Evolutionary conservation across 2,113 vertebrate species (phyloP).

Genomic region (Xiphophorus couchianus): DNA sequence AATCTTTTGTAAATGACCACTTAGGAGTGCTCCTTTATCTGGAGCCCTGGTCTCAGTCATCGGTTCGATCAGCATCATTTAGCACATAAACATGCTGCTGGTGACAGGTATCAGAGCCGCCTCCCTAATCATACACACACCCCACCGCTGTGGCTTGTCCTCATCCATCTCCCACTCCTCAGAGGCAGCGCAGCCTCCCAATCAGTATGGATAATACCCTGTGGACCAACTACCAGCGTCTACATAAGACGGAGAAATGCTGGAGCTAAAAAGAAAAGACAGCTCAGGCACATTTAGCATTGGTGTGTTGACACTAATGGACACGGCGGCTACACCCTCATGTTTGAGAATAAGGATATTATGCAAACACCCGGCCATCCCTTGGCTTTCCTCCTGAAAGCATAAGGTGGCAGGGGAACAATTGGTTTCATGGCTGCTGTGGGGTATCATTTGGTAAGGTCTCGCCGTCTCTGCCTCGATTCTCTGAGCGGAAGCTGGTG

Average conservation of each 20-base stretch:
- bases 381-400: slow-evolving; percentile 55
- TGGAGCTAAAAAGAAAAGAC: slow-evolving; percentile 64
- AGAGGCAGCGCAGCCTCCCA: slow-evolving; percentile 70
- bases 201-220: slow-evolving; percentile 79
- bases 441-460: slow-evolving; percentile 67
- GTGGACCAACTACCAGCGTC: slow-evolving; percentile 74
- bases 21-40: slow-evolving; percentile 62
- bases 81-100: slow-evolving; percentile 73
- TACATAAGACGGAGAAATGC: slow-evolving; percentile 60
- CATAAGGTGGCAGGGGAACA: slow-evolving; percentile 59
- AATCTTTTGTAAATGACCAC: slow-evolving; percentile 60
- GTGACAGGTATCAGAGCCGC: slow-evolving; percentile 74
- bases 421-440: slow-evolving; percentile 72
- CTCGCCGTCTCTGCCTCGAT: slow-evolving; percentile 61
- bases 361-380: slow-evolving; percentile 66
- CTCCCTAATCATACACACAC: slow-evolving; percentile 73
- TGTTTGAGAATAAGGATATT: slow-evolving; percentile 76
- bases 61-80: slow-evolving; percentile 74
- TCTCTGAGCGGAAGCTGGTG: slow-evolving; percentile 65
- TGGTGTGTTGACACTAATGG: slow-evolving; percentile 72
- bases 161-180: slow-evolving; percentile 76
- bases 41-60: slow-evolving; percentile 52
- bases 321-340: slow-evolving; percentile 72
- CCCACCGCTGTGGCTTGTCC: slow-evolving; percentile 60
- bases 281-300: slow-evolving; percentile 68